Evolutionary conservation across 2,797 vertebrate species (phyloP).

Genomic region (Acanthis flammea): DNA sequence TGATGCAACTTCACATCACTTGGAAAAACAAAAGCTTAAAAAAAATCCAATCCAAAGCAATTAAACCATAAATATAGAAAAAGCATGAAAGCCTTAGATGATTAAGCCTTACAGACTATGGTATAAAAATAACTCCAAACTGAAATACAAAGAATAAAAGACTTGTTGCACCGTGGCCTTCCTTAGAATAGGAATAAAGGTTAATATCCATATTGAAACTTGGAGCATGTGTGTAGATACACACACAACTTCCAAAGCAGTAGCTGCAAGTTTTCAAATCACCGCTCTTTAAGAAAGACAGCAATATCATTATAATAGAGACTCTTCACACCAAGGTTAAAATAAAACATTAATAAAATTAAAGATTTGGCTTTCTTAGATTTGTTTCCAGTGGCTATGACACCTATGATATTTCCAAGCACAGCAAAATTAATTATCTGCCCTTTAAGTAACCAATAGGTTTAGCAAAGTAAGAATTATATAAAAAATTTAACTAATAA

Average conservation of each 20-base stretch:
- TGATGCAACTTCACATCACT: background rate
- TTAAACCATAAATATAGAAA: background rate
- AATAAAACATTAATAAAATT: background rate
- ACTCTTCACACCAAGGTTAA: background rate
- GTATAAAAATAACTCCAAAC: background rate
- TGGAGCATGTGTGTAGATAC: background rate
- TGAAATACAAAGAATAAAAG: background rate
- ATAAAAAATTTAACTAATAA: background rate
- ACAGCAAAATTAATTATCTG: background rate
- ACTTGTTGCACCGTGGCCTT: background rate
- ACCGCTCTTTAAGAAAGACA: background rate
- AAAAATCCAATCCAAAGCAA: background rate
- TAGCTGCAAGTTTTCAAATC: background rate
- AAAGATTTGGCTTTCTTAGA: background rate
- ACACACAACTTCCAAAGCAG: background rate
- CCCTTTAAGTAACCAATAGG: background rate
- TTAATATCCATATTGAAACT: background rate
- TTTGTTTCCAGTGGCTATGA: background rate
- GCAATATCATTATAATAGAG: background rate
- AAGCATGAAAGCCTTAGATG: background rate
- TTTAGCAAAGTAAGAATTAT: background rate
- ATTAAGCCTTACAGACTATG: background rate
- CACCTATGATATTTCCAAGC: background rate
- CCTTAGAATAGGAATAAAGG: background rate
- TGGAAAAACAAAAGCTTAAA: background rate